phyloP scores from a whole-genome alignment of 2,113 vertebrate species.

The Nibea albiflora region DNA sequence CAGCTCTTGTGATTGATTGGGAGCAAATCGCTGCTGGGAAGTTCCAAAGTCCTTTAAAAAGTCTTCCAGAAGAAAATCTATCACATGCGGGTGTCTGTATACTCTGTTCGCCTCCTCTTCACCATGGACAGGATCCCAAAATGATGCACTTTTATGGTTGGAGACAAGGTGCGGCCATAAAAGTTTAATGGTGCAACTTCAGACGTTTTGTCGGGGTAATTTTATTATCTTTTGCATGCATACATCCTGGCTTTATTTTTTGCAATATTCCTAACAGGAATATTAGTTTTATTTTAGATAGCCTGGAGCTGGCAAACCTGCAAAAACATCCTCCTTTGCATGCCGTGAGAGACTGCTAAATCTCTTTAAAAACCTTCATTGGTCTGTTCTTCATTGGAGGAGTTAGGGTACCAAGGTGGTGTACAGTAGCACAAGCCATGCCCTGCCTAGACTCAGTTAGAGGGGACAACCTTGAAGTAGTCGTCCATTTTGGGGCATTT shows the following conservation, averaged over 20 bases:
- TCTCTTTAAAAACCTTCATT: constrained; percentile 19
- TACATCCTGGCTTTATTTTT: background rate
- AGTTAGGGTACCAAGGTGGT: background rate
- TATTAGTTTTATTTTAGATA: constrained; percentile 29
- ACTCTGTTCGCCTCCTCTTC: background rate
- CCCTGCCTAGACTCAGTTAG: background rate
- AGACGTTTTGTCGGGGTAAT: background rate
- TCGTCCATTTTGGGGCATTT: background rate
- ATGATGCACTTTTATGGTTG: constrained; percentile 3
- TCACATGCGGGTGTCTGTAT: background rate
- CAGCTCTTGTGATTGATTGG: background rate
- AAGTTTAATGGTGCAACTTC: constrained; percentile 2
- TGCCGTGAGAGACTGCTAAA: background rate
- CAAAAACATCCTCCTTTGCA: constrained; percentile 21
- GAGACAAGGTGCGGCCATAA: background rate
- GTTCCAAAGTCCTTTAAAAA: background rate
- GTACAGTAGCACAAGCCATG: background rate
- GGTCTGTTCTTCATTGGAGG: background rate
- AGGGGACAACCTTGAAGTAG: background rate
- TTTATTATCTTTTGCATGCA: constrained; percentile 31
- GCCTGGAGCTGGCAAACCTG: constrained; percentile 8
- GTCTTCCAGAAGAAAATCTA: no score
- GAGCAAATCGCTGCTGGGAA: background rate
- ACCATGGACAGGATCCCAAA: background rate
- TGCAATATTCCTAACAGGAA: background rate